phyloP scores from a whole-genome alignment of 2,888 invertebrate species.

The Acanthococcus lagerstroemiae region DNA sequence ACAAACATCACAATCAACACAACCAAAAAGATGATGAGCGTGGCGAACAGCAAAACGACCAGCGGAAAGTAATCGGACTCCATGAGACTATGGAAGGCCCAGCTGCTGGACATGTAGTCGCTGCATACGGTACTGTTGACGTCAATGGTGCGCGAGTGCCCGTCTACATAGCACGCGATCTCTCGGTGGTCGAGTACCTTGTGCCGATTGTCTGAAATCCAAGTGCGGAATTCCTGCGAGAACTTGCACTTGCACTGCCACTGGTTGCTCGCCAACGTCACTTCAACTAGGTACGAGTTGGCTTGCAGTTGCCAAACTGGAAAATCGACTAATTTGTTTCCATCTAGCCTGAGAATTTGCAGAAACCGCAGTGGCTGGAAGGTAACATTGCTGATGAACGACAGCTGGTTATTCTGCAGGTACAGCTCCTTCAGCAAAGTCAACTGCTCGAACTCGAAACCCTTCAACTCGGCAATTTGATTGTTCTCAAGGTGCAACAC shows the following conservation, averaged over 20 bases:
- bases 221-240: conserved; percentile 70
- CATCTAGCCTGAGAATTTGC: conserved; percentile 69
- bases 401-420: conserved; percentile 73
- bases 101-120: conserved; percentile 66
- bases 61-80: conserved; percentile 75
- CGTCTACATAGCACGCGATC: conserved; percentile 51
- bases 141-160: conserved; percentile 52
- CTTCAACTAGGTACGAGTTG: conserved; percentile 59
- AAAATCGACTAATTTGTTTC: conserved; percentile 69
- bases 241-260: conserved; percentile 89
- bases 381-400: conserved; percentile 67
- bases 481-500: conserved; percentile 78
- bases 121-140: conserved; percentile 77
- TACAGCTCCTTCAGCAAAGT: conserved; percentile 69
- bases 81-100: conserved; percentile 70
- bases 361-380: conserved; percentile 66
- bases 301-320: conserved; percentile 56
- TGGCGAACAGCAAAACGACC: conserved; percentile 67
- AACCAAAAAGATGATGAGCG: conserved; percentile 65
- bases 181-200: conserved; percentile 71
- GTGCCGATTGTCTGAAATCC: conserved; percentile 65
- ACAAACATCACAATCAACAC: conserved; percentile 68
- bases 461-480: conserved; percentile 63
- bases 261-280: conserved; percentile 70
- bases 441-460: conserved; percentile 75